phyloP scores from a whole-genome alignment of 2,797 vertebrate genomes.

The Octomys mimax region DNA sequence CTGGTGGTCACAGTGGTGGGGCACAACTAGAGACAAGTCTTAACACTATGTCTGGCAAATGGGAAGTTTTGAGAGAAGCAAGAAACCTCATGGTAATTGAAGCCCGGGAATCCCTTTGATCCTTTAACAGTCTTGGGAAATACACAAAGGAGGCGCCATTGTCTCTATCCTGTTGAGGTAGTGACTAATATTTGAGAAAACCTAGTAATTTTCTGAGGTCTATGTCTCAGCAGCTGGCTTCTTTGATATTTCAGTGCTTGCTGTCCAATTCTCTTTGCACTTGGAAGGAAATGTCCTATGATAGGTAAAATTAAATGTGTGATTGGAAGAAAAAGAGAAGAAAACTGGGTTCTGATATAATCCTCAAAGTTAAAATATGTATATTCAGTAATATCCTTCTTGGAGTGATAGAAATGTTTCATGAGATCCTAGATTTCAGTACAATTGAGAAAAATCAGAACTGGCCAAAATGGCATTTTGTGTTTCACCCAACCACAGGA shows the following conservation, averaged over 20 bases:
- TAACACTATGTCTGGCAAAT: neutral
- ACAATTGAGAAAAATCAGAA: conserved; percentile 32
- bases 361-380: conserved; percentile 34
- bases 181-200: conserved; percentile 56
- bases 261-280: neutral
- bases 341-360: neutral
- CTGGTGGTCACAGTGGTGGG: neutral
- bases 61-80: neutral
- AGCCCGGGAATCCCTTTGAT: neutral
- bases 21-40: neutral
- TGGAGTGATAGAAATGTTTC: neutral
- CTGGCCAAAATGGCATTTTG: neutral
- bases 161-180: neutral
- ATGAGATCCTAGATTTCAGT: conserved; percentile 29
- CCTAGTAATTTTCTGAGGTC: neutral
- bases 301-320: neutral
- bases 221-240: neutral
- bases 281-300: neutral
- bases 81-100: neutral
- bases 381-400: conserved; percentile 4
- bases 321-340: conserved; percentile 27
- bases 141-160: neutral
- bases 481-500: neutral
- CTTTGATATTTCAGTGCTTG: neutral
- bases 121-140: conserved; percentile 13